Evolutionary conservation across 2,113 vertebrate species (phyloP), one percentile per base, ranked within the genome.

Genomic region (Gadus macrocephalus): DNA sequence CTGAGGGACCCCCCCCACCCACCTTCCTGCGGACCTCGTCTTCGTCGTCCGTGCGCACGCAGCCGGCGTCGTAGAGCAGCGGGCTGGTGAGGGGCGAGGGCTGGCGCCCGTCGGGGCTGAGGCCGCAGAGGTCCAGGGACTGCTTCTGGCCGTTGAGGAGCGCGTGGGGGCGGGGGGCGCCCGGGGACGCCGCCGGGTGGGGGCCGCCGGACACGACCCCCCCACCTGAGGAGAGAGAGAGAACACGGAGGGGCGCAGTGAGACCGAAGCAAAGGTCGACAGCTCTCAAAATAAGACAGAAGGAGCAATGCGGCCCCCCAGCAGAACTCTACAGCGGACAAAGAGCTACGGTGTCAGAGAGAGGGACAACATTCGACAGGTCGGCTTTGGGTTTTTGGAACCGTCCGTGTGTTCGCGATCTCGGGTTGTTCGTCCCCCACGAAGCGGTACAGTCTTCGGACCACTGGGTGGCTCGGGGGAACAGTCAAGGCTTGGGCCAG

Each of bases 1-100:
- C 15, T 27, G 9, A 60, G 38, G 2, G 9, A 22, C 28, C 9
- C 53, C 17, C 60, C 5, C 76, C 14, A 82, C 91, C 75, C 83
- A 99, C 96, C 95, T 97, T 98, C 87, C 92, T 94, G 79, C 94
- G 93, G 78, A 92, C 93, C 14, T 98, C 97, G 0, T 98, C 97
- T 69, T 98, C 97, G 0, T 98, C 97, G 0, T 98, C 96, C 0
- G 94, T 94, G 86, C 95, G 93, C 2, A 95, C 75, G 62, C 92
- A 93, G 0, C 92, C 85, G 0, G 93, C 93, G 62, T 99, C 95
- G 3, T 94, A 96, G 80, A 98, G 92, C 86, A 96, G 87, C 1
- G 96, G 97, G 83, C 96, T 98, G 88, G 95, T 93, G 84, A 98
- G 86, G 0, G 96, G 96, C 12, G 96, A 98, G 4, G 95, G 93